A percentile compares a stretch with the other conserved stretches of the same genome.
Conservation (phyloP, 1,140 invertebrate species). For the Pentalonia nigronervosa region DNA sequence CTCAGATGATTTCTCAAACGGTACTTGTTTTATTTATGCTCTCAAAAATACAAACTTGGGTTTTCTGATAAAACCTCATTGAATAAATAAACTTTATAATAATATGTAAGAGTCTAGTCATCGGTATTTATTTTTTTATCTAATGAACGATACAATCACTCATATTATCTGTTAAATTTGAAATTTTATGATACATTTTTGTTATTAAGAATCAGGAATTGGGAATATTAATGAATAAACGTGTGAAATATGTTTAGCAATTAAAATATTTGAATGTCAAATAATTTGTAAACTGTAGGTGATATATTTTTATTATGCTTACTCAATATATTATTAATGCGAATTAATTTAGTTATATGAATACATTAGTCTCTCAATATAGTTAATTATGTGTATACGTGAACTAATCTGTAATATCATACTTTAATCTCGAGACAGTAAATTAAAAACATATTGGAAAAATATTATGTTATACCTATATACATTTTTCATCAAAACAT, state of each 20-base stretch:
- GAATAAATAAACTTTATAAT: not conserved
- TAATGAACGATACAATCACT: rapidly evolving
- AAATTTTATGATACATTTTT: not conserved
- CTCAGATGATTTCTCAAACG: not conserved
- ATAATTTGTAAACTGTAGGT: not conserved
- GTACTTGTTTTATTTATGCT: not conserved
- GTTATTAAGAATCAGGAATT: not conserved
- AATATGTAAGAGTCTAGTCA: not conserved
- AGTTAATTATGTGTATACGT: not conserved
- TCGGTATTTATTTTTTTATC: not conserved
- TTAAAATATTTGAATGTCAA: not conserved
- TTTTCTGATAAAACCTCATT: not conserved
- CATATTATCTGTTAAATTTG: not conserved
- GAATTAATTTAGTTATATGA: not conserved
- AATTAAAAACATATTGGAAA: no score
- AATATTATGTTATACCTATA: no score
- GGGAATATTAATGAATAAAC: not conserved
- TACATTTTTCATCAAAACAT: not conserved
- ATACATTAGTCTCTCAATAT: not conserved
- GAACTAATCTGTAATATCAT: no score
- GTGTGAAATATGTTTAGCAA: not conserved
- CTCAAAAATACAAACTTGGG: not conserved
- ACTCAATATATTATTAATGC: not conserved
- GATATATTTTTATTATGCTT: not conserved
- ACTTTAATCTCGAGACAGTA: no score